Conservation (phyloP, 2,888 invertebrate species). For the Anthophora plumipes region DNA sequence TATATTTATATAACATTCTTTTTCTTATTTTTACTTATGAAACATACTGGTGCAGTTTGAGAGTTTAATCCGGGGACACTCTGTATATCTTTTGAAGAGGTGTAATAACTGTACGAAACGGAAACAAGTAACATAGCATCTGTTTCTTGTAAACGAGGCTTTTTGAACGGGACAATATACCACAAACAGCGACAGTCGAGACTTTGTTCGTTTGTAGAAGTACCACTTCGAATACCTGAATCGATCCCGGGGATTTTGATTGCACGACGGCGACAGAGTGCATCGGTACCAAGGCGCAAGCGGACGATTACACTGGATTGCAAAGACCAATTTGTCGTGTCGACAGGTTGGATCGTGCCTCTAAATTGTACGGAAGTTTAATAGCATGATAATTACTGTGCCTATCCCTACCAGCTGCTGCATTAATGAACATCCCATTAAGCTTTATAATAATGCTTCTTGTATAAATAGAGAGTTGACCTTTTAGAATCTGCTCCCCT, state of each 20-base stretch:
- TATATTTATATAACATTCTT: too few relatives aligned
- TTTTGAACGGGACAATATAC: too few relatives aligned
- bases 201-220: not conserved
- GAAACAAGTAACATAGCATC: too few relatives aligned
- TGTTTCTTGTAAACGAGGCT: too few relatives aligned
- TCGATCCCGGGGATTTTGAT: slow-evolving; percentile 4
- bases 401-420: slow-evolving; percentile 22
- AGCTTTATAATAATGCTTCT: slow-evolving; percentile 40
- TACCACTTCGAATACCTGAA: not conserved
- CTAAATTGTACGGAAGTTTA: slow-evolving; percentile 50
- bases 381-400: slow-evolving; percentile 43
- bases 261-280: too few relatives aligned
- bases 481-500: slow-evolving; percentile 1
- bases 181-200: not conserved
- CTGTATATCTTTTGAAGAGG: too few relatives aligned
- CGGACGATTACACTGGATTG: not conserved
- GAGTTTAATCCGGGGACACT: too few relatives aligned
- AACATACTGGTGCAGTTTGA: too few relatives aligned
- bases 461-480: slow-evolving; percentile 41
- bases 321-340: slow-evolving; percentile 24
- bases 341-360: not conserved
- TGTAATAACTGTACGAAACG: too few relatives aligned
- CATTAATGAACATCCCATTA: slow-evolving; percentile 40
- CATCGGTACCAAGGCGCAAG: too few relatives aligned
- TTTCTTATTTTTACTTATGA: too few relatives aligned